These are phyloP conservation scores for Bombus picipes DNA, from an alignment of 1,140 invertebrate species.

Conservation along the genomic window DNA sequence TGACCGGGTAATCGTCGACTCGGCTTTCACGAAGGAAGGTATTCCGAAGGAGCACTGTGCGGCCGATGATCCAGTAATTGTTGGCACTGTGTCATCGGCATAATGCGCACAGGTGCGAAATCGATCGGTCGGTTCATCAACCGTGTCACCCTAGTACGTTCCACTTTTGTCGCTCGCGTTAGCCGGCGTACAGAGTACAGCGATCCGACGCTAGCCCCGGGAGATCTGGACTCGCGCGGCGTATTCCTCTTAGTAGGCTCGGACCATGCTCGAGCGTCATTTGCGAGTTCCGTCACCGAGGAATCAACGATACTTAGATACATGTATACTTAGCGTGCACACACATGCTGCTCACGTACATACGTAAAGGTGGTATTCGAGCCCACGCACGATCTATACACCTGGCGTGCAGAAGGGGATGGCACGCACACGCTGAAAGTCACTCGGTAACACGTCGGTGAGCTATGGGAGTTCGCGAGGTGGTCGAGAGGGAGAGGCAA, in stretches of 20 bases:
- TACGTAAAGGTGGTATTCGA: slow-evolving; percentile 15
- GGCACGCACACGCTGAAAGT: slow-evolving; percentile 38
- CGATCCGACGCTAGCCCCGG: slow-evolving; percentile 38
- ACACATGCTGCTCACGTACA: neutral
- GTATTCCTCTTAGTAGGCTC: slow-evolving; percentile 47
- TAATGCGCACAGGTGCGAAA: slow-evolving; percentile 33
- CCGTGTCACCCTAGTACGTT: slow-evolving; percentile 28
- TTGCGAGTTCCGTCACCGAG: slow-evolving; percentile 29
- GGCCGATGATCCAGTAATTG: neutral
- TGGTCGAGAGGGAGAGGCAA: slow-evolving; percentile 24
- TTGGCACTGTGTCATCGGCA: neutral
- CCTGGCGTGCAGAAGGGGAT: slow-evolving; percentile 4
- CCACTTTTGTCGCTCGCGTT: slow-evolving; percentile 39
- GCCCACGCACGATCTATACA: slow-evolving; percentile 34
- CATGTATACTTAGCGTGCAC: neutral
- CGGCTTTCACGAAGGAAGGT: neutral
- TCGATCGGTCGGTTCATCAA: slow-evolving; percentile 55
- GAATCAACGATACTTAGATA: slow-evolving; percentile 12
- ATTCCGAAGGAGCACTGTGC: fast-evolving
- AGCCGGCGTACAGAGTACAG: slow-evolving; percentile 1
- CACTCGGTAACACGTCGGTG: slow-evolving; percentile 52
- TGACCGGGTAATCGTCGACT: neutral
- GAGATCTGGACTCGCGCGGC: slow-evolving; percentile 34
- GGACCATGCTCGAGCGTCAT: slow-evolving; percentile 53
- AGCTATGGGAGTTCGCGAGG: slow-evolving; percentile 55